Base-by-base conservation (phyloP, 53 echinoderm and acorn worm species). In the Holothuria scabra region DNA sequence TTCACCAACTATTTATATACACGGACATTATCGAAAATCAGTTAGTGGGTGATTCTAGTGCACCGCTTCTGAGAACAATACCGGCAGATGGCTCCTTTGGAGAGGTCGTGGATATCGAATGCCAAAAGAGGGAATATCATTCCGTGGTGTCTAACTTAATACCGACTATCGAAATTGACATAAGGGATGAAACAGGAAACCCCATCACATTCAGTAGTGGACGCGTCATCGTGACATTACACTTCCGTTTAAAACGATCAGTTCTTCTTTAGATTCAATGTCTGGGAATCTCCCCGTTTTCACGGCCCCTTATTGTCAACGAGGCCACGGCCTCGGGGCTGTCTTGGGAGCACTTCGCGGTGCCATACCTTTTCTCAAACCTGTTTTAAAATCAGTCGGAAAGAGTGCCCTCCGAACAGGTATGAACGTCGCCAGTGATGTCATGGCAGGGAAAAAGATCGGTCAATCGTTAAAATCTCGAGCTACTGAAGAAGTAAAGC, bases 11-110 rank as follows among this genome's bases (percentile, higher is more conserved):
- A 3, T 74, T 46, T 23, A 0, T 46, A 0, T 46, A 74, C 28
- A 74, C 46, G 0, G 38, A 74, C 19, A 74, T 74, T 13, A 74
- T 46, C n/a, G 48, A 69, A 30, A 30, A 69, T 67, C 88, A 94
- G 44, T 56, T 81, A 28, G 94, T 94, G 12, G 94, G 94, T 1
- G 95, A 95, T 59, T 65, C 76, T 1, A 81, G 74, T 11, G 89
- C 87, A 5, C 93, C 94, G 5, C 46, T 94, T 20, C 69, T 94
- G 58, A 52, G 85, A 8, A 87, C 84, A 61, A 84, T 94, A 8
- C 66, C 80, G 4, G 58, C 60, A 14, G 62, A 86, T 4, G 70
- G 44, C 0, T 48, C 63, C 1, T 74, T 35, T 66, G 87, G 84
- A 34, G 20, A 84, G 3, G 70, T 85, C 12, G 23, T 93, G 9